Percentiles rank a stretch among this genome's conserved stretches.
phyloP scores from a whole-genome alignment of 92 coral and sea anemone genomes.

The Zoanthus solanderi region DNA sequence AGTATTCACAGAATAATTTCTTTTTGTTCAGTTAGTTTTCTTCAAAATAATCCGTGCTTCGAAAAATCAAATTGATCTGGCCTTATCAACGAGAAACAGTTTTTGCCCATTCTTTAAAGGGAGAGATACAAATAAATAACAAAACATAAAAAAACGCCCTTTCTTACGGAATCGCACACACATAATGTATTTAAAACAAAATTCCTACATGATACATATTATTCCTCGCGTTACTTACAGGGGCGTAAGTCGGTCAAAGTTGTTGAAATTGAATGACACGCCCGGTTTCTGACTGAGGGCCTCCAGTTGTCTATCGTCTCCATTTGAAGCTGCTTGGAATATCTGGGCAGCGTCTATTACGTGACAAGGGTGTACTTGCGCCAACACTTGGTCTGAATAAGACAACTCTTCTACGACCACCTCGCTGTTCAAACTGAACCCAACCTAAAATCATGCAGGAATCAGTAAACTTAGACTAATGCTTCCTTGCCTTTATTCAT shows the following conservation, averaged over 20 bases:
- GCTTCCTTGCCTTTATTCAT: too few relatives aligned
- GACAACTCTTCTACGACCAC: slow-evolving; percentile 34
- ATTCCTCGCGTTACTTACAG: slow-evolving; percentile 69
- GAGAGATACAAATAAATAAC: too few relatives aligned
- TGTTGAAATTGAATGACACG: slow-evolving; percentile 71
- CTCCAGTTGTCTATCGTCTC: slow-evolving; percentile 73
- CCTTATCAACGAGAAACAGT: too few relatives aligned
- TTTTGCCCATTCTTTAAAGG: too few relatives aligned
- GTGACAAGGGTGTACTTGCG: slow-evolving; percentile 33
- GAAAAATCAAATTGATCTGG: too few relatives aligned
- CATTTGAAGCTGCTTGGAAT: slow-evolving; percentile 72
- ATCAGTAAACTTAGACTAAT: background rate
- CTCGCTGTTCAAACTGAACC: slow-evolving; percentile 20
- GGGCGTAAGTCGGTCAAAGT: slow-evolving; percentile 84
- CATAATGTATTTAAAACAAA: background rate
- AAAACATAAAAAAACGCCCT: too few relatives aligned
- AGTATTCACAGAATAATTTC: too few relatives aligned
- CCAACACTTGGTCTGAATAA: slow-evolving; percentile 28
- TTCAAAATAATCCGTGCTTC: too few relatives aligned
- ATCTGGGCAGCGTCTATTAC: slow-evolving; percentile 55
- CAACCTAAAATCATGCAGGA: slow-evolving; percentile 22
- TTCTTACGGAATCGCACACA: background rate
- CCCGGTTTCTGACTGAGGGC: slow-evolving; percentile 54
- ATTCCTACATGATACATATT: background rate
- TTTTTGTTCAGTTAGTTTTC: too few relatives aligned